Evolutionary conservation across 2,113 vertebrate genomes (phyloP), one percentile per base, ranked within the genome.

Genomic region (Perccottus glenii): DNA sequence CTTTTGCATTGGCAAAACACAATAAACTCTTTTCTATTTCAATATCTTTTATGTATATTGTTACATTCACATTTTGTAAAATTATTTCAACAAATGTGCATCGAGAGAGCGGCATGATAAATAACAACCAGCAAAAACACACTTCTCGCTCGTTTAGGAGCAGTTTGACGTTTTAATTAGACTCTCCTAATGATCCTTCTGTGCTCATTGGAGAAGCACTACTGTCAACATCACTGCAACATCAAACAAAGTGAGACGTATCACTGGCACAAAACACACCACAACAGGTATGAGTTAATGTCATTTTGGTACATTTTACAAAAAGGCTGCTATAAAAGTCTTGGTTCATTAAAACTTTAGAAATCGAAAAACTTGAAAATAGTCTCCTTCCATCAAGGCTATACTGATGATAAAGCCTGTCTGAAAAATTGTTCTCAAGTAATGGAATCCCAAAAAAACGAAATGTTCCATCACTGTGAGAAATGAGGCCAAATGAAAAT

Each of bases 131-230:
- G n/a, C 44, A 42, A 56, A 73, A 70, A 64, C 62, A 19, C n/a
- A 55, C 67, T 66, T 61, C 70, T 61, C 16, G 38, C 12, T 60
- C 67, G 47, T 58, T 58, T 49, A 14, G 49, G 51, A 50, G 52
- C 6, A 36, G 55, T 64, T 76, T 27, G 12, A 56, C 6, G 51
- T 51, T 80, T 79, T 70, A 81, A 87, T 81, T 77, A 74, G 75
- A 53, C 16, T 15, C 53, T 78, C 67, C 49, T 12, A 60, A 53
- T 50, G 43, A 64, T 56, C 19, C 59, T 61, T 57, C 46, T 58
- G 51, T 5, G 48, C 32, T 47, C 4, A n/a, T 48, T n/a, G 45
- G 62, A 40, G 60, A 52, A 36, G 11, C 4, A 62, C 1, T 0
- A 4, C 33, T 63, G 19, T 14, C 51, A 47, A n/a, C 48, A 6